Base-by-base conservation (phyloP, 1,140 invertebrate species). In the Megathymus violae region DNA sequence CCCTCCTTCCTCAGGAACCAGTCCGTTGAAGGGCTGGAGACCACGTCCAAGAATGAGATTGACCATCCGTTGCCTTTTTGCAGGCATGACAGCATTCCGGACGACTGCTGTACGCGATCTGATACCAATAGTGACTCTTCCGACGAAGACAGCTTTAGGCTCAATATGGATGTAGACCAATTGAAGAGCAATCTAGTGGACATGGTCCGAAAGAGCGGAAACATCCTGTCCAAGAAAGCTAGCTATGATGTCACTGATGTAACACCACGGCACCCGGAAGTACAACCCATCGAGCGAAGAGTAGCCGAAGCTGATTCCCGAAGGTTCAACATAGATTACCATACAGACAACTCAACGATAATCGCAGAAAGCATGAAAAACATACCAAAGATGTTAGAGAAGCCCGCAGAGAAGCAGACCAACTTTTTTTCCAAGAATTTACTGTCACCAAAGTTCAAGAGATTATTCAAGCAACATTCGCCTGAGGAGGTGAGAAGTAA, bases 1-100 rank as follows among this genome's bases (percentile, higher is more conserved):
- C 89, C 88, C 9, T 66, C 77, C 25, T 92, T 90, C 74, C 78
- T 90, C 1, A 65, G 91, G 3, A 91, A 89, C 77, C 91, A 92
- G 64, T 91, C 89, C 13, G 85, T 86, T 2, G 87, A 91, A 46
- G 90, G 85, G 0, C 76, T 92, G n/a, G 81, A 89, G 61, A 85
- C 72, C 2, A 64, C 80, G 27, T 68, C 69, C 58, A 85, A 85
- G 52, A 63, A 73, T 50, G 65, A 80, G 16, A 50, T 72, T 3
- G 76, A 85, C 15, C 16, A 71, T 0, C 63, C 69, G 0, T 58
- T 76, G 4, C 75, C 83, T 0, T 81, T 88, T 67, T 84, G 82
- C 40, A 67, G 86, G 9, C 88, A 91, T 62, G 64, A 77, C 56
- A 91, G 88, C 59, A 83, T 88, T 22, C 82, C 87, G 0, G 71